Evolutionary conservation across 2,113 vertebrate genomes (phyloP).

Genomic region (Tetrao urogallus): DNA sequence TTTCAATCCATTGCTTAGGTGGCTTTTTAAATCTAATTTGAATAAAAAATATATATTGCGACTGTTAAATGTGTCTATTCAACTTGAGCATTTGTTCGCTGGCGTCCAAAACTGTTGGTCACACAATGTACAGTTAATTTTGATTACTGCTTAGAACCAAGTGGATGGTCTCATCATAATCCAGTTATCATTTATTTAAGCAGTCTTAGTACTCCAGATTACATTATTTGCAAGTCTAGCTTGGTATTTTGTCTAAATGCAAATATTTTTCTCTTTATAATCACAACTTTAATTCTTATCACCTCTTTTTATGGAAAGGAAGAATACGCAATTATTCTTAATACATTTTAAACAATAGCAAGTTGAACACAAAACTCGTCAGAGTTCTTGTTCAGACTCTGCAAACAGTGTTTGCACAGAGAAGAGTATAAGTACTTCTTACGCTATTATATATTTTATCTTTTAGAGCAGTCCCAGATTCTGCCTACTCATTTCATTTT

Average conservation of each 20-base stretch:
- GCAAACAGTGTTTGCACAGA: neutral
- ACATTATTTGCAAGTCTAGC: neutral
- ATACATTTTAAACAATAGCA: neutral
- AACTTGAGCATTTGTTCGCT: neutral
- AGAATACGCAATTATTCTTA: neutral
- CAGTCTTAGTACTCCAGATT: neutral
- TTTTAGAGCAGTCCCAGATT: neutral
- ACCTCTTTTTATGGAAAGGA: neutral
- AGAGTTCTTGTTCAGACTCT: neutral
- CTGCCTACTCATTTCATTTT: neutral
- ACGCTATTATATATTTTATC: neutral
- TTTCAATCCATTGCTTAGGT: neutral
- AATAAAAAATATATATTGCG: neutral
- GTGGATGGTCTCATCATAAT: neutral
- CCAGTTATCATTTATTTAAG: neutral
- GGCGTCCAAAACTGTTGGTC: neutral
- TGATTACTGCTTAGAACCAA: neutral
- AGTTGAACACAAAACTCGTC: neutral
- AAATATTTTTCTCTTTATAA: no score
- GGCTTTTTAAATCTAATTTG: neutral
- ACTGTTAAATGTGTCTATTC: neutral
- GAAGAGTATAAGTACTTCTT: neutral
- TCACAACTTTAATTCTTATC: neutral
- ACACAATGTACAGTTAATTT: neutral
- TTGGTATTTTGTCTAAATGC: neutral